Percentiles rank a stretch among this genome's conserved stretches.
Evolutionary conservation across 2,888 invertebrate species (phyloP).

Genomic region (Mesochorus sp.): DNA sequence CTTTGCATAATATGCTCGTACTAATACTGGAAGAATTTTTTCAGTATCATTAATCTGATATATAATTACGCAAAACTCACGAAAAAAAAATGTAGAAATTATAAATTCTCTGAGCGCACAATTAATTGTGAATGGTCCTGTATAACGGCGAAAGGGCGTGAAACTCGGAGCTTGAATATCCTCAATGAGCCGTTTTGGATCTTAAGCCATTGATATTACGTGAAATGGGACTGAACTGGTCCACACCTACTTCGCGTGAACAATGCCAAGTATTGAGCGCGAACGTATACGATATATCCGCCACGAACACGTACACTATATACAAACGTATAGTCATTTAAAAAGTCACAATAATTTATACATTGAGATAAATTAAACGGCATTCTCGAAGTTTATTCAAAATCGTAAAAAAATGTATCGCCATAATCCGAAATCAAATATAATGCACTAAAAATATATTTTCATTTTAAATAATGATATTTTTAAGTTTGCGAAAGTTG

Average conservation of each 20-base stretch:
- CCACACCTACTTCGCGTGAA: constrained; percentile 36
- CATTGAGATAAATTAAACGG: neutral
- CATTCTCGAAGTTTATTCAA: too few relatives aligned
- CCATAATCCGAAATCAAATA: too few relatives aligned
- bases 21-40: too few relatives aligned
- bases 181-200: neutral
- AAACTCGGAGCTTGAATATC: neutral
- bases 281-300: constrained; percentile 29
- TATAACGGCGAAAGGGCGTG: neutral
- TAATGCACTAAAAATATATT: too few relatives aligned
- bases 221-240: constrained; percentile 9
- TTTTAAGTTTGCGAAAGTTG: too few relatives aligned
- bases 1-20: too few relatives aligned
- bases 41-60: too few relatives aligned
- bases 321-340: constrained; percentile 8
- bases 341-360: neutral
- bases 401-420: too few relatives aligned
- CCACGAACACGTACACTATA: constrained; percentile 2
- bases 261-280: constrained; percentile 52
- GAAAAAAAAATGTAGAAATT: too few relatives aligned
- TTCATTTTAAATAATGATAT: too few relatives aligned
- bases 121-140: neutral
- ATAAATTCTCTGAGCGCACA: too few relatives aligned
- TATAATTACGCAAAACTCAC: too few relatives aligned
- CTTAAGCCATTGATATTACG: neutral